Conservation (phyloP, 2,888 invertebrate genomes). For the Boloria euphrosyne region DNA sequence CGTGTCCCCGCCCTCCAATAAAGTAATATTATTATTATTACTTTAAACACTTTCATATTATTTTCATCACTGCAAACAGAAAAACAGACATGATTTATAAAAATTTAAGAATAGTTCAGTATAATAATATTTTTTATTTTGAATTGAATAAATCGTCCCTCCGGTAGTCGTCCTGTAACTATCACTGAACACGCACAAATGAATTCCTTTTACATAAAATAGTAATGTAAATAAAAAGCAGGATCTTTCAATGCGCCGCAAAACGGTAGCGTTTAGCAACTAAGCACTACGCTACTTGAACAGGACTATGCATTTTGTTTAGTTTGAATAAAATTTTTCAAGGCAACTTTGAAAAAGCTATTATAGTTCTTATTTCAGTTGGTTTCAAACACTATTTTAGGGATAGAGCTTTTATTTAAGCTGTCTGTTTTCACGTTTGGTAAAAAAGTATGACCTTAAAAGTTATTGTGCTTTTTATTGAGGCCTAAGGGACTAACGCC, state of each 20-base stretch:
- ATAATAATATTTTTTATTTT: too few relatives aligned
- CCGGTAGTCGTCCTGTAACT: too few relatives aligned
- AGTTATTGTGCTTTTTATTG: too few relatives aligned
- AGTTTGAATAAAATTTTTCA: slow-evolving; percentile 19
- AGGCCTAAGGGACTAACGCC: too few relatives aligned
- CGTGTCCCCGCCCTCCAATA: too few relatives aligned
- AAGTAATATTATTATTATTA: too few relatives aligned
- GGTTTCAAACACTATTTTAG: background rate
- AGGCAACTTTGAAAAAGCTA: slow-evolving; percentile 14
- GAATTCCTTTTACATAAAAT: slow-evolving; percentile 5
- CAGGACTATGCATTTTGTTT: slow-evolving; percentile 13
- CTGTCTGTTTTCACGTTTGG: background rate
- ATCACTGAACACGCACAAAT: too few relatives aligned
- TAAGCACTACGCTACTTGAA: slow-evolving; percentile 19
- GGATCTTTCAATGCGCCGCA: slow-evolving; percentile 19
- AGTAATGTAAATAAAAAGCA: slow-evolving; percentile 14
- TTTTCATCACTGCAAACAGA: background rate
- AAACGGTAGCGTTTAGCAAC: slow-evolving; percentile 20
- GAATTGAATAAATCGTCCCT: too few relatives aligned
- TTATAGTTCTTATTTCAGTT: background rate
- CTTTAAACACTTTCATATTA: too few relatives aligned
- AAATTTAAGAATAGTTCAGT: too few relatives aligned
- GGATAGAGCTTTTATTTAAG: background rate
- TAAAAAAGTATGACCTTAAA: too few relatives aligned
- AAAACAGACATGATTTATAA: background rate